Evolutionary conservation across 2,113 vertebrate species (phyloP).

Genomic region (Syngnathus typhle): DNA sequence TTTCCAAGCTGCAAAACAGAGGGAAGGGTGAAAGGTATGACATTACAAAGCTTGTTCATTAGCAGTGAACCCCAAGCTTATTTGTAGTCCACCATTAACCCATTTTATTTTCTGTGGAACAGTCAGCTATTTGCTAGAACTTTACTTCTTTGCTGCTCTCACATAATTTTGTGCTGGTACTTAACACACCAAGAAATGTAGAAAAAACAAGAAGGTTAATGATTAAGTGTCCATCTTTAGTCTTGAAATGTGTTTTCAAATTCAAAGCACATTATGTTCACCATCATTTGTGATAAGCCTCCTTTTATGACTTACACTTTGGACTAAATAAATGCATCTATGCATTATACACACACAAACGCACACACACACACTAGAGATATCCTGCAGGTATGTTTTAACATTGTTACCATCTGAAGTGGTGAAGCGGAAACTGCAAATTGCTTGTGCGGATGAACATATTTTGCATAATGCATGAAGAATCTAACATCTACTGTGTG

Average conservation of each 20-base stretch:
- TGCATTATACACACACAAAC: too few relatives aligned
- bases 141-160: too few relatives aligned
- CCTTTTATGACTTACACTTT: conserved; percentile 3
- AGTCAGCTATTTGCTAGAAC: too few relatives aligned
- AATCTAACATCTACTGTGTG: conserved; percentile 32
- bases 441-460: conserved; percentile 47
- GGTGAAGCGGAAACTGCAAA: conserved; percentile 48
- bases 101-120: too few relatives aligned
- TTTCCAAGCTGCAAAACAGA: conserved; percentile 49
- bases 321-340: conserved; percentile 26
- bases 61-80: conserved; percentile 12
- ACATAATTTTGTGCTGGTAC: too few relatives aligned
- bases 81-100: too few relatives aligned
- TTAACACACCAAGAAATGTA: too few relatives aligned
- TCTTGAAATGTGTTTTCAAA: neutral
- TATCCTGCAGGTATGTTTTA: conserved; percentile 19
- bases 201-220: neutral
- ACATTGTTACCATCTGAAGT: conserved; percentile 38
- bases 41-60: conserved; percentile 36
- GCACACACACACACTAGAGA: neutral
- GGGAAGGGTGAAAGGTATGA: conserved; percentile 39
- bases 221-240: neutral
- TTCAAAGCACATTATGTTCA: neutral
- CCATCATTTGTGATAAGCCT: conserved; percentile 22
- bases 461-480: conserved; percentile 50